Evolutionary conservation across 2,797 vertebrate species (phyloP).

Genomic region (Gastrophryne carolinensis): DNA sequence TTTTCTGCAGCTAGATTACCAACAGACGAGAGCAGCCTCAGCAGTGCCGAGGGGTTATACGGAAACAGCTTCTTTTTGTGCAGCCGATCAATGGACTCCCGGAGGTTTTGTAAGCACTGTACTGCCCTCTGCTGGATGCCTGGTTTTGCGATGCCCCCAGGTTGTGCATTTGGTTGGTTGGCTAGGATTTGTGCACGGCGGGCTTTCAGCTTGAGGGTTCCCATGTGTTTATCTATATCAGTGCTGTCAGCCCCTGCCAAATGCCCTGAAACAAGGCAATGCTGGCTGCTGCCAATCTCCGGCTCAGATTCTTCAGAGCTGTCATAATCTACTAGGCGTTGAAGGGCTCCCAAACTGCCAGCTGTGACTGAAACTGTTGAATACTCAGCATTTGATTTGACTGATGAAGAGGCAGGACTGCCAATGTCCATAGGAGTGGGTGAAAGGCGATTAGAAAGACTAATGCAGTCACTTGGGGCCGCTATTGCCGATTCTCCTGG

Average conservation of each 20-base stretch:
- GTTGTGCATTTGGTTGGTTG: background rate
- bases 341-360: slow-evolving; percentile 46
- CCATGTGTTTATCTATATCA: background rate
- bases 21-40: slow-evolving; percentile 77
- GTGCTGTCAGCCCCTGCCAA: background rate
- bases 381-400: background rate
- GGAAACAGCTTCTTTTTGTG: slow-evolving; percentile 84
- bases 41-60: slow-evolving; percentile 84
- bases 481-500: background rate
- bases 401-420: slow-evolving; percentile 1
- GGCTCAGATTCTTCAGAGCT: slow-evolving; percentile 83
- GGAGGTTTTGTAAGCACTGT: slow-evolving; percentile 77
- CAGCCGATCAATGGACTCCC: slow-evolving; percentile 73
- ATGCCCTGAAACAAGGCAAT: slow-evolving; percentile 16
- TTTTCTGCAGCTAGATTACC: slow-evolving; percentile 41
- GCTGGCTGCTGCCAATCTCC: slow-evolving; percentile 61
- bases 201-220: background rate
- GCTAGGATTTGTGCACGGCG: background rate
- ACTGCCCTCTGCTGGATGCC: slow-evolving; percentile 58
- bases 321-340: slow-evolving; percentile 82
- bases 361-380: background rate
- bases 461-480: background rate
- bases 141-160: background rate
- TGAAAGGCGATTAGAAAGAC: background rate
- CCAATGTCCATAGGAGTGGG: slow-evolving; percentile 10